phyloP scores from a whole-genome alignment of 2,113 vertebrate species.

The Clarias magur region DNA sequence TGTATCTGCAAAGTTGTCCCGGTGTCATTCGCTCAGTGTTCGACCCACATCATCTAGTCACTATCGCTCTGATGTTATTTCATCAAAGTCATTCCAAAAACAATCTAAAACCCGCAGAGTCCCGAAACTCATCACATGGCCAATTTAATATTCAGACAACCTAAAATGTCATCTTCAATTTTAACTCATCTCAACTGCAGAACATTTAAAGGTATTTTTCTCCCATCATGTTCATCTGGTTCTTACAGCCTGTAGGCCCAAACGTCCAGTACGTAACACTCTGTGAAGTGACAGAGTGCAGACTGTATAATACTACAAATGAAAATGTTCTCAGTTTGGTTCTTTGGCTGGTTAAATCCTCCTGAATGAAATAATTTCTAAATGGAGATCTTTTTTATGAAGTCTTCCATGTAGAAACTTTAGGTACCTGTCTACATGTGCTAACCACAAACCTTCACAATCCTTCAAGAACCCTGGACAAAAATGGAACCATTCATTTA shows the following conservation, averaged over 20 bases:
- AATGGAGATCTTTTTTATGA: neutral
- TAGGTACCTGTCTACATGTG: neutral
- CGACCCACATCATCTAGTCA: too few relatives aligned
- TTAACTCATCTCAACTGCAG: neutral
- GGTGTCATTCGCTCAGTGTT: too few relatives aligned
- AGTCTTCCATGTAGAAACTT: neutral
- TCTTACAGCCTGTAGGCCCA: neutral
- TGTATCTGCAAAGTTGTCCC: too few relatives aligned
- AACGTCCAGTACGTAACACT: too few relatives aligned
- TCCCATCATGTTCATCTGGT: neutral
- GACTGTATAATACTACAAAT: neutral
- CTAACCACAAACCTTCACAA: neutral
- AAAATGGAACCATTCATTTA: constrained; percentile 46
- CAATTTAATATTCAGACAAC: too few relatives aligned
- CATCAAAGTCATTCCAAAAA: too few relatives aligned
- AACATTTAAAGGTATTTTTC: neutral
- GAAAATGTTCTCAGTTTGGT: neutral
- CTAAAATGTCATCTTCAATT: too few relatives aligned
- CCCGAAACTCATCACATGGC: too few relatives aligned
- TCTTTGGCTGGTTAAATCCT: neutral
- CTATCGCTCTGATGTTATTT: too few relatives aligned
- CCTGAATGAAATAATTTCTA: neutral
- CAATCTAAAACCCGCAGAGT: too few relatives aligned
- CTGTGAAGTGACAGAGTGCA: neutral
- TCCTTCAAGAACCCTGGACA: neutral